Conservation (phyloP, 1,140 invertebrate genomes). For the Hypsibius dujardini region DNA sequence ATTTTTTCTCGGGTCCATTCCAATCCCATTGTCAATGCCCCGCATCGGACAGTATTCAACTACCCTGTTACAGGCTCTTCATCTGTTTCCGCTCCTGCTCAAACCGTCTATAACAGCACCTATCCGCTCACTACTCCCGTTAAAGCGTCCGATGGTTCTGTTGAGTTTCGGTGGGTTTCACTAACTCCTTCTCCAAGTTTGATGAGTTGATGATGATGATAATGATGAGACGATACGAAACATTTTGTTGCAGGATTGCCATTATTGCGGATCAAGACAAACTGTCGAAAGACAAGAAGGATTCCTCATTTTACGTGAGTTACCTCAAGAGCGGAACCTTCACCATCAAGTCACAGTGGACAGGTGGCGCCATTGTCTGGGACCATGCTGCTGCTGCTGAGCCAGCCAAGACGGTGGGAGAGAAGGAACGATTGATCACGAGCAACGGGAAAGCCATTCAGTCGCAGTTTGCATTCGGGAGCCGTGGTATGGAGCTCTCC, state of each 20-base stretch:
- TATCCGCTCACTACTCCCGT: too few relatives aligned
- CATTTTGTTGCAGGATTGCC: conserved; percentile 31
- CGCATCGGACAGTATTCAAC: too few relatives aligned
- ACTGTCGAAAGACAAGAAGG: conserved; percentile 49
- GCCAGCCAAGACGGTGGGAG: neutral
- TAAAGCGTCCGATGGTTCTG: too few relatives aligned
- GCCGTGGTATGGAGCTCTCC: conserved; percentile 90
- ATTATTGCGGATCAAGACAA: conserved; percentile 79
- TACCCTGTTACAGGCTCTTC: too few relatives aligned
- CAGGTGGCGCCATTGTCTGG: conserved; percentile 29
- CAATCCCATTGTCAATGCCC: too few relatives aligned
- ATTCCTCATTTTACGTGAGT: conserved; percentile 55
- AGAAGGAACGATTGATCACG: neutral
- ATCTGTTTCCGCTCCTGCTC: too few relatives aligned
- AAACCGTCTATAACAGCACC: too few relatives aligned
- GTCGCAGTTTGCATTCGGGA: conserved; percentile 44
- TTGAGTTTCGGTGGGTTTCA: too few relatives aligned
- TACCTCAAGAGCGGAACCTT: conserved; percentile 56
- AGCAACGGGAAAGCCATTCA: conserved; percentile 45
- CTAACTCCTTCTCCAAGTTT: too few relatives aligned
- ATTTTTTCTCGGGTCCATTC: too few relatives aligned
- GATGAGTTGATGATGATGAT: too few relatives aligned
- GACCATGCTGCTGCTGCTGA: conserved; percentile 22
- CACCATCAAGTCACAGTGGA: conserved; percentile 30
- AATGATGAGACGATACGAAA: too few relatives aligned